Conservation (phyloP, 2,888 invertebrate species). For the Steromphala cineraria region DNA sequence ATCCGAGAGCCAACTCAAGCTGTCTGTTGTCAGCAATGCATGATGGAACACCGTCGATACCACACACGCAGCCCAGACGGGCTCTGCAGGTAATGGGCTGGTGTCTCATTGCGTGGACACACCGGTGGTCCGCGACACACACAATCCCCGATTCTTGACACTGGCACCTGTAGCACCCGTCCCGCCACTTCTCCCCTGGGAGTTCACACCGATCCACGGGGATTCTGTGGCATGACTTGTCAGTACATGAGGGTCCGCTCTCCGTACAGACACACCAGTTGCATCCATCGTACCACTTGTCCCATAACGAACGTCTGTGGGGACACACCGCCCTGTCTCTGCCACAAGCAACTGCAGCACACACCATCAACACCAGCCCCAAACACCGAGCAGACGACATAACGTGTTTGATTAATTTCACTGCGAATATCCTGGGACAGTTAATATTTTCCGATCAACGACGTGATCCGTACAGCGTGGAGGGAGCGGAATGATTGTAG, state of each 20-base stretch:
- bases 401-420: not conserved
- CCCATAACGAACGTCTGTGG: constrained; percentile 22
- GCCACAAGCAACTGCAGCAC: not conserved
- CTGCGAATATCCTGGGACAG: too few relatives aligned
- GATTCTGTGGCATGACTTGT: constrained; percentile 24
- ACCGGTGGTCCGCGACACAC: constrained; percentile 30
- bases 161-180: constrained; percentile 38
- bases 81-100: constrained; percentile 20
- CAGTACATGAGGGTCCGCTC: constrained; percentile 27
- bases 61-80: constrained; percentile 31
- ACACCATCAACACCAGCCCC: not conserved
- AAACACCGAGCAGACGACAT: not conserved
- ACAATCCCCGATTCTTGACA: constrained; percentile 32
- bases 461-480: too few relatives aligned
- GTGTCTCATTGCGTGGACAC: constrained; percentile 22
- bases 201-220: not conserved
- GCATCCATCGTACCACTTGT: constrained; percentile 47
- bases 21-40: constrained; percentile 36
- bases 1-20: not conserved
- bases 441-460: too few relatives aligned
- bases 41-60: constrained; percentile 41
- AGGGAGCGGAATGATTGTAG: too few relatives aligned
- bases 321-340: constrained; percentile 22
- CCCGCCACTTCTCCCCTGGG: constrained; percentile 32
- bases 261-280: constrained; percentile 42